Conservation (phyloP, 2,888 invertebrate genomes). For the Drosophila testacea region DNA sequence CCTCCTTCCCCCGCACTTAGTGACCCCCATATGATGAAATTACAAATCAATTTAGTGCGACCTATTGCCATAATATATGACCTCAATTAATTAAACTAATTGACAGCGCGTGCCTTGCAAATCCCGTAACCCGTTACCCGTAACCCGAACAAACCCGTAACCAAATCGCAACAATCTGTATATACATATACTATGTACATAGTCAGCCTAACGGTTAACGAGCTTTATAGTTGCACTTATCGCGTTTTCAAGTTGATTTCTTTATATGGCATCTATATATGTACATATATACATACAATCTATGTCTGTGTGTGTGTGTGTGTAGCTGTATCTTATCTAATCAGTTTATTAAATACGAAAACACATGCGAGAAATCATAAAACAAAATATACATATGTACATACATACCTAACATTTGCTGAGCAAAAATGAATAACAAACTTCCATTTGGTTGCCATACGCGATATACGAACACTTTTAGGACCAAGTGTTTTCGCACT, state of each 20-base stretch:
- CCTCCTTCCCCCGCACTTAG: conserved; percentile 6
- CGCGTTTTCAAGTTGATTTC: conserved; percentile 60
- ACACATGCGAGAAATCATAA: conserved; percentile 69
- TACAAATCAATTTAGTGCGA: conserved; percentile 65
- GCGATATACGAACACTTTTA: conserved; percentile 14
- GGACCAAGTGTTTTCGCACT: not conserved
- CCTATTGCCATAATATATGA: conserved; percentile 65
- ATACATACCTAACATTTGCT: conserved; percentile 25
- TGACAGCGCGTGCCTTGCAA: conserved; percentile 55
- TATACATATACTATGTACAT: conserved; percentile 13
- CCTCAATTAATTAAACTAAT: conserved; percentile 75
- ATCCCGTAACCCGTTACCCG: conserved; percentile 15
- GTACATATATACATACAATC: not conserved
- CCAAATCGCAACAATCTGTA: conserved; percentile 39
- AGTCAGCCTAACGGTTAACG: conserved; percentile 26
- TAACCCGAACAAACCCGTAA: conserved; percentile 7
- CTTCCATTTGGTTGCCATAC: conserved; percentile 50
- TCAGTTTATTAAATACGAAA: conserved; percentile 73
- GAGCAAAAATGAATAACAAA: conserved; percentile 36
- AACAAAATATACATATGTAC: conserved; percentile 43
- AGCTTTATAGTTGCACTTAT: conserved; percentile 59
- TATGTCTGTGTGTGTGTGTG: conserved; percentile 7
- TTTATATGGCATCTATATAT: conserved; percentile 37
- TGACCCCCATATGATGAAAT: conserved; percentile 31
- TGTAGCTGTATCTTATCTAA: conserved; percentile 65